Evolutionary conservation across 2,888 invertebrate genomes (phyloP), one percentile per base, ranked within the genome.

Genomic region (Hedychridium roseum): DNA sequence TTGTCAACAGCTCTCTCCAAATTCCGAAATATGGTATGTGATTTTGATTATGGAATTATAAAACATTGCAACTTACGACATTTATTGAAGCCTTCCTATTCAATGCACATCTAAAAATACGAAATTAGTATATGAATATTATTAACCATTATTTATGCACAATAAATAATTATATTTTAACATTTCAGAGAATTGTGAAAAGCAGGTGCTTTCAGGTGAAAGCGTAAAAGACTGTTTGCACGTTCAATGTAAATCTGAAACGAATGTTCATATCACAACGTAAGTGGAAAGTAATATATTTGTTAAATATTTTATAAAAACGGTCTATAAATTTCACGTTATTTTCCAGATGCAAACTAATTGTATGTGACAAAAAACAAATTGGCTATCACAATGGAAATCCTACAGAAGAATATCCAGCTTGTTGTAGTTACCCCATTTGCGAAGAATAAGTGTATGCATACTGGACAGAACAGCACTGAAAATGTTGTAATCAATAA

Each of bases 1-100:
- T 35, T 17, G 43, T 53, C 18, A 40, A 53, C n/a, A 41, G 42
- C 7, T 56, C 55, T 5, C 5, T 40, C 27, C 44, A 53, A 21
- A 17, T 53, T 40, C 50, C 53, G 2, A 44, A 56, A 43, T 55
- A 47, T 21, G 57, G 57, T 57, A 52, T 11, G 43, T 38, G 43
- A n/a, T n/a, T 23, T 6, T 20, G 5, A 16, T 4, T 26, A 15
- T n/a, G 12, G 7, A 12, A 14, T 36, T 38, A 36, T 20, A 2
- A 3, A 20, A 36, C 20, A 20, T 7, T 6, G 2, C 14, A 18
- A 1, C 11, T 18, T 36, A 9, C 15, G 17, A 16, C 17, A 16
- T 14, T 9, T 20, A 20, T n/a, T n/a, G 11, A 20, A 36, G 5
- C 3, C 14, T 17, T 31, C 5, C 9, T 11, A 42, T 20, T 39